Percentiles rank a stretch among this genome's conserved stretches.
These are phyloP conservation scores for Apeira syringaria DNA, from an alignment of 2,888 invertebrate genomes.

Conservation along the genomic window DNA sequence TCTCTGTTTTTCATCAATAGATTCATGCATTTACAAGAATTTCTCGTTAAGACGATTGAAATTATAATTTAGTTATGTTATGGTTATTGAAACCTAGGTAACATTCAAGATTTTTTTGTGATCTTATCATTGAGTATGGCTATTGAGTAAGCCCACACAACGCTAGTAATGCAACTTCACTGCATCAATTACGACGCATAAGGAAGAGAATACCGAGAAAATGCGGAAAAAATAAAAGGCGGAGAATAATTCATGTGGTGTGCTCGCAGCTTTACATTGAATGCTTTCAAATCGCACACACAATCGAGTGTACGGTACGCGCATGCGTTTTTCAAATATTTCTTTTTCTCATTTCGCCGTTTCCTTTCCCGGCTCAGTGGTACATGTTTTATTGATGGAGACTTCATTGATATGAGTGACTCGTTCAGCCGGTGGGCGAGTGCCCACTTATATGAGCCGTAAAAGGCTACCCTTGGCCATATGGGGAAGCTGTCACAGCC, in stretches of 20 bases:
- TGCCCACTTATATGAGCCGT: conserved; percentile 81
- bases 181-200: conserved; percentile 62
- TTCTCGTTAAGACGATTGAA: no score
- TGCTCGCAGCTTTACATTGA: conserved; percentile 71
- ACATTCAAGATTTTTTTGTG: no score
- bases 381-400: conserved; percentile 83
- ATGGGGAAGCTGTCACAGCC: conserved; percentile 77
- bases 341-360: conserved; percentile 79
- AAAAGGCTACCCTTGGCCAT: conserved; percentile 81
- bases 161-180: conserved; percentile 58
- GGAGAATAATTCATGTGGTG: conserved; percentile 69
- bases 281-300: conserved; percentile 74
- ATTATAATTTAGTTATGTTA: no score
- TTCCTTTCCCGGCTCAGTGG: conserved; percentile 80
- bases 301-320: conserved; percentile 66
- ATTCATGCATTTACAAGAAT: no score
- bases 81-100: no score
- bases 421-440: conserved; percentile 81
- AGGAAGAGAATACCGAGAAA: conserved; percentile 47
- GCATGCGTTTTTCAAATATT: conserved; percentile 76
- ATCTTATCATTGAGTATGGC: conserved; percentile 6
- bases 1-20: no score
- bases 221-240: conserved; percentile 33
- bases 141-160: conserved; percentile 52
- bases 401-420: conserved; percentile 82